These are phyloP conservation scores for Haliclona indistincta DNA, from an alignment of 37 sponge, comb jelly and placozoan species.

Conservation along the genomic window DNA sequence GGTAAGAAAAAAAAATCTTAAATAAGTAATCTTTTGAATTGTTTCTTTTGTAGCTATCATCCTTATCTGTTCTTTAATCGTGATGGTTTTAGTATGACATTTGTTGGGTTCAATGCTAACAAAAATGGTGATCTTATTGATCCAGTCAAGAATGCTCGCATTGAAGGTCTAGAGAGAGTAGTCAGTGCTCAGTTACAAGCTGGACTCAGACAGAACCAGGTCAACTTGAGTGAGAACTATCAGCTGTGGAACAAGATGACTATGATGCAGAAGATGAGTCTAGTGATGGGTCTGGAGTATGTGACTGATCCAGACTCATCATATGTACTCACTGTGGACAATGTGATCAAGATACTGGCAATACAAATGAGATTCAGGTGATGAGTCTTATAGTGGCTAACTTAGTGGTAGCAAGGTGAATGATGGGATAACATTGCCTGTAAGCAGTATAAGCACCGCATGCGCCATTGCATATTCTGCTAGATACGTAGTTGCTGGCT, in stretches of 20 bases:
- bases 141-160: constrained; percentile 1
- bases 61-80: constrained; percentile 95
- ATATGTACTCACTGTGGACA: constrained; percentile 81
- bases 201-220: constrained; percentile 26
- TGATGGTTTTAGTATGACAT: constrained; percentile 64
- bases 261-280: constrained; percentile 43
- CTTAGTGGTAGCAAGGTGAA: too few relatives aligned
- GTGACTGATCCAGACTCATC: constrained; percentile 65
- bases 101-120: constrained; percentile 70
- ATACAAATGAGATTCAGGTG: constrained; percentile 91
- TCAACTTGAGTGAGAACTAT: constrained; percentile 65
- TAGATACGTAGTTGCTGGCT: too few relatives aligned
- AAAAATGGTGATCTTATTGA: constrained; percentile 21
- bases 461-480: too few relatives aligned
- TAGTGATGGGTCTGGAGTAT: constrained; percentile 49
- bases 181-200: constrained; percentile 26
- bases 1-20: constrained; percentile 18
- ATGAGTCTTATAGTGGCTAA: too few relatives aligned
- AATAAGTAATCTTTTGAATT: background rate
- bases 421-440: too few relatives aligned
- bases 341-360: constrained; percentile 82
- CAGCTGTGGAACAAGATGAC: constrained; percentile 22
- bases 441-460: too few relatives aligned
- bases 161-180: constrained; percentile 11
- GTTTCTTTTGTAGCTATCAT: constrained; percentile 57